Percentiles rank a stretch among this genome's conserved stretches.
phyloP scores from a whole-genome alignment of 2,797 vertebrate genomes.

The Ctenochaetus hawaiiensis region DNA sequence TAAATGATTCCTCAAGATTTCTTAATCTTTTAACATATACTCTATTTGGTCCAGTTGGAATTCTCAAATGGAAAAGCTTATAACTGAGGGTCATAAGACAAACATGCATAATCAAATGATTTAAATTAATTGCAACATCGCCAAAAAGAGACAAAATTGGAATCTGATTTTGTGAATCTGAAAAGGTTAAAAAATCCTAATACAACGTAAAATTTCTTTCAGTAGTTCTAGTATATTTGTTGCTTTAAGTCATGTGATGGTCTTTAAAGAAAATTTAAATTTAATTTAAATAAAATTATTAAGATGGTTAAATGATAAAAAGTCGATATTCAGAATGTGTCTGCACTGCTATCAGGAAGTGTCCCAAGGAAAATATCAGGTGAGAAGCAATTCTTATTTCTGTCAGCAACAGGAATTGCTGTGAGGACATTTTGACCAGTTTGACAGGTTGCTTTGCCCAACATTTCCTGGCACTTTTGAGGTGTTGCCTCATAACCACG shows the following conservation, averaged over 20 bases:
- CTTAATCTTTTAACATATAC: no score
- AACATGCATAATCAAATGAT: no score
- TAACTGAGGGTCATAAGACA: no score
- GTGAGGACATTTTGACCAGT: constrained; percentile 49
- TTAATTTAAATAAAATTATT: not conserved
- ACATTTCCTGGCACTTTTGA: constrained; percentile 42
- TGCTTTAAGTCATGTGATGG: not conserved
- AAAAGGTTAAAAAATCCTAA: no score
- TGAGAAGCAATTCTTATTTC: constrained; percentile 38
- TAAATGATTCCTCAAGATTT: not conserved
- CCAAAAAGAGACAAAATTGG: no score
- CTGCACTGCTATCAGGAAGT: constrained; percentile 14
- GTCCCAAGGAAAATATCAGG: constrained; percentile 31
- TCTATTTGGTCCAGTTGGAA: no score
- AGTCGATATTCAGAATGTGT: constrained; percentile 1
- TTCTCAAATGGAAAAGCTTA: no score
- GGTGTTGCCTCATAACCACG: constrained; percentile 25
- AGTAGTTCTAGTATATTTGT: not conserved
- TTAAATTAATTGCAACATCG: no score
- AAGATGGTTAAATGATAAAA: not conserved
- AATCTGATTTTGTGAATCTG: no score
- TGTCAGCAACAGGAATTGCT: constrained; percentile 44
- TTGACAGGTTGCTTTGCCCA: constrained; percentile 52
- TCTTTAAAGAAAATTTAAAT: not conserved
- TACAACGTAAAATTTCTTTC: not conserved